Evolutionary conservation across 2,113 vertebrate species (phyloP).

Genomic region (Copsychus sechellarum): DNA sequence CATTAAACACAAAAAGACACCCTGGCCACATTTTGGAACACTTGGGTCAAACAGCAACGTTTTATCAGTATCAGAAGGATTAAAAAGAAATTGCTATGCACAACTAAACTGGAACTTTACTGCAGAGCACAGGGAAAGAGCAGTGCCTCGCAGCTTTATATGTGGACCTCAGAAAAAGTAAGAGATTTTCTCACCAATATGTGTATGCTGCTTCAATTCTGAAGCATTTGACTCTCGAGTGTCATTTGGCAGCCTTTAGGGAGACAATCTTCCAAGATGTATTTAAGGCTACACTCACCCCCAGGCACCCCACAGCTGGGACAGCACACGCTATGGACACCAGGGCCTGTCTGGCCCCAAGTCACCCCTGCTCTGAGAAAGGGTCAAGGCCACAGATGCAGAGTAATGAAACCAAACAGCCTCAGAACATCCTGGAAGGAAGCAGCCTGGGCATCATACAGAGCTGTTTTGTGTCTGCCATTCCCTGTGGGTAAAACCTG

Average conservation of each 20-base stretch:
- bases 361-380: not conserved
- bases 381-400: not conserved
- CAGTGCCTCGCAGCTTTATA: not conserved
- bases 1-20: not conserved
- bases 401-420: not conserved
- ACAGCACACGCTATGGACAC: fast-evolving
- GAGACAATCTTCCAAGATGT: not conserved
- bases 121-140: not conserved
- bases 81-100: not conserved
- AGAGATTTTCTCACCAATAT: not conserved
- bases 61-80: not conserved
- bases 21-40: not conserved
- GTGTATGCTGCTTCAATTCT: not conserved
- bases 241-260: not conserved
- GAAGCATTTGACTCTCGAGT: not conserved
- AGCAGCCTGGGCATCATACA: not conserved
- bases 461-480: not conserved
- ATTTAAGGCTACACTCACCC: not conserved
- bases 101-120: not conserved
- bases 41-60: not conserved
- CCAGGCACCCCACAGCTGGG: not conserved
- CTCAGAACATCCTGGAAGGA: not conserved
- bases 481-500: not conserved
- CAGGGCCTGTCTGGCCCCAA: not conserved
- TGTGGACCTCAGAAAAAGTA: not conserved